Base-by-base conservation (phyloP, 2,888 invertebrate genomes). In the Protula sp. region DNA sequence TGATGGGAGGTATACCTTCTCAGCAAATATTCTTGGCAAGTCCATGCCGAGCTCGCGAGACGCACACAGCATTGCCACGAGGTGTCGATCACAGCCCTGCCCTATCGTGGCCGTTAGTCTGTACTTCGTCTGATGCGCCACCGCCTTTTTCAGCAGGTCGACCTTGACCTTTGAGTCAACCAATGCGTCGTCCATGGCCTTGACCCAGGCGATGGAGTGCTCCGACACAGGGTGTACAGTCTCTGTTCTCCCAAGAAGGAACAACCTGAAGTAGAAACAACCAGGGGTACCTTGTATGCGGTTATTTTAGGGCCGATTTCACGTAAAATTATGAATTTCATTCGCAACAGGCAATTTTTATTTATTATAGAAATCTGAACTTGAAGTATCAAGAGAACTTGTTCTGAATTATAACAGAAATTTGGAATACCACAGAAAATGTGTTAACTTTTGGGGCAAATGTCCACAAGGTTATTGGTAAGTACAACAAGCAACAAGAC, bases 221-320 rank as follows among this genome's bases (percentile, higher is more conserved):
- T 70, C 71, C 2, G 85, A 84, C 70, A 86, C 85, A 1, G 86
- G 84, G 9, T 86, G 82, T 5, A 86, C 78, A 0, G 87, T 87
- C 73, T 87, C 87, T 0, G 87, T 87, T 26, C 87, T 81, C 2
- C 85, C 86, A 65, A 85, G 82, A 68, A 83, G 84, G 72, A 83
- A 87, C 59, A 84, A 82, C 48, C 72, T 71, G 38, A 14, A 26
- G 5, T 5, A 50, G 5, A 50, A 14, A 14, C 19, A 24, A 19
- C 9, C 50, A 19, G 50, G n/a, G n/a, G n/a, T n/a, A n/a, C n/a
- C n/a, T n/a, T n/a, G n/a, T n/a, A n/a, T n/a, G n/a, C n/a, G n/a
- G n/a, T n/a, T n/a, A n/a, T n/a, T n/a, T n/a, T n/a, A n/a, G n/a
- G n/a, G n/a, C n/a, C n/a, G n/a, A n/a, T n/a, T n/a, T n/a, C n/a